Percentiles rank a stretch among this genome's conserved stretches.
Evolutionary conservation across 2,797 vertebrate genomes (phyloP).

Genomic region (Acipenser oxyrinchus): DNA sequence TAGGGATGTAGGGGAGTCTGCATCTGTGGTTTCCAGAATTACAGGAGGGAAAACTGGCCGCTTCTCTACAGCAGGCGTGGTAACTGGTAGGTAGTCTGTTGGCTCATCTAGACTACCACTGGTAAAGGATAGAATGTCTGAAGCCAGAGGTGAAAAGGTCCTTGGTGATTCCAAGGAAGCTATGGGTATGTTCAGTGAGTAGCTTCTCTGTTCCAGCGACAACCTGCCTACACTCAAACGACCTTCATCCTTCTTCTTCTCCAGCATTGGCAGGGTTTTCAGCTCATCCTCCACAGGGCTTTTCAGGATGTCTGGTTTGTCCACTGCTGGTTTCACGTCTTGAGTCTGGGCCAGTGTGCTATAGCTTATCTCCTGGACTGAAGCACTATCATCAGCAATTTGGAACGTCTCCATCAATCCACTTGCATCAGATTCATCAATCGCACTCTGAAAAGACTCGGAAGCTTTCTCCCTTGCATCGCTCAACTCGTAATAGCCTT

Average conservation of each 20-base stretch:
- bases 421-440: constrained; percentile 33
- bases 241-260: constrained; percentile 80
- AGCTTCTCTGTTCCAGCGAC: constrained; percentile 91
- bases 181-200: constrained; percentile 94
- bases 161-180: constrained; percentile 78
- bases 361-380: constrained; percentile 68
- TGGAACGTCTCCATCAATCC: constrained; percentile 23
- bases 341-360: constrained; percentile 67
- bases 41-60: constrained; percentile 71
- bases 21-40: constrained; percentile 57
- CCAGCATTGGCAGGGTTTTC: constrained; percentile 57
- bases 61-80: constrained; percentile 82
- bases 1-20: constrained; percentile 57
- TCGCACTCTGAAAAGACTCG: constrained; percentile 28
- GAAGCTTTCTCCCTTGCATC: constrained; percentile 58
- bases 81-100: constrained; percentile 85
- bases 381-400: constrained; percentile 21
- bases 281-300: constrained; percentile 57
- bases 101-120: constrained; percentile 93
- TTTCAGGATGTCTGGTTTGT: constrained; percentile 37
- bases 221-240: constrained; percentile 84
- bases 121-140: constrained; percentile 90
- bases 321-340: constrained; percentile 47
- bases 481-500: constrained; percentile 94
- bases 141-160: constrained; percentile 87